These are phyloP conservation scores for Chrysogorgia sp. DNA, from an alignment of 92 coral and sea anemone genomes.

Conservation along the genomic window DNA sequence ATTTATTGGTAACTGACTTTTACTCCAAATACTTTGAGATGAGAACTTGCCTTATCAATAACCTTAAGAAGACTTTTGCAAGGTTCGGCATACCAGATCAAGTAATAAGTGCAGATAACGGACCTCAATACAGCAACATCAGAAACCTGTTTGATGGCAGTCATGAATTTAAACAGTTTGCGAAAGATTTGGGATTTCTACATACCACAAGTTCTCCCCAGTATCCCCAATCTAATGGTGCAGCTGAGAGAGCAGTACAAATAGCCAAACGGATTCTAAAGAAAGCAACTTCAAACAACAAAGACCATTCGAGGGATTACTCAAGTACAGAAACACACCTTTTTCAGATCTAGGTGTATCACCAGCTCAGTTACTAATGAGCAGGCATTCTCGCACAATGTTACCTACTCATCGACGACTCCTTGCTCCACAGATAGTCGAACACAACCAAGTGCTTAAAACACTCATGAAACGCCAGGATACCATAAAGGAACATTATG, in stretches of 20 bases:
- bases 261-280: slow-evolving; percentile 49
- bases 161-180: neutral
- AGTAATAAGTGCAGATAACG: slow-evolving; percentile 45
- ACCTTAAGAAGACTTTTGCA: slow-evolving; percentile 50
- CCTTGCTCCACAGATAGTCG: slow-evolving; percentile 37
- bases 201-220: slow-evolving; percentile 52
- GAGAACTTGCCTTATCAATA: slow-evolving; percentile 53
- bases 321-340: no score
- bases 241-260: slow-evolving; percentile 56
- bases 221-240: slow-evolving; percentile 58
- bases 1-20: no score
- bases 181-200: slow-evolving; percentile 34
- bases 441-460: slow-evolving; percentile 17
- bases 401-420: slow-evolving; percentile 21
- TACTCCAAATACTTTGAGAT: no score
- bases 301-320: no score
- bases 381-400: slow-evolving; percentile 44
- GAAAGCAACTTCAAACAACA: slow-evolving; percentile 46
- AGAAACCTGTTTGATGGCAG: neutral
- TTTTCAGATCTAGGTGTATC: no score
- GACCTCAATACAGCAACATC: slow-evolving; percentile 43
- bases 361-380: slow-evolving; percentile 54
- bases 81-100: slow-evolving; percentile 46
- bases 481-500: no score
- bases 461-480: slow-evolving; percentile 35